These are phyloP conservation scores for Myotis pilosus DNA, from an alignment of 2,797 vertebrate species.

Conservation along the genomic window DNA sequence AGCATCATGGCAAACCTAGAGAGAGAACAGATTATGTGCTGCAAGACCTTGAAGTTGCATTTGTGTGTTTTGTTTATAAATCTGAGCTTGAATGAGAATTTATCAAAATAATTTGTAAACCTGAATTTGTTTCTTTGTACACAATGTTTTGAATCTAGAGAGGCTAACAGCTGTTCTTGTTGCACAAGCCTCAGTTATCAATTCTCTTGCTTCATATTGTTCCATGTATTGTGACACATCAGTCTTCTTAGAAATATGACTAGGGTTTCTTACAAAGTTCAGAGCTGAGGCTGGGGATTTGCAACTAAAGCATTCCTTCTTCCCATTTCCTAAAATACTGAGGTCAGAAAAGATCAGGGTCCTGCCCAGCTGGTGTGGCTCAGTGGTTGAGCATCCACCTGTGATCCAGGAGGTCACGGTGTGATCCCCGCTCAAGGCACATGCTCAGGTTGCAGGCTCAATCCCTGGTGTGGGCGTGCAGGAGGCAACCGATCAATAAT, in stretches of 20 bases:
- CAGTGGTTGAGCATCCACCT: no score
- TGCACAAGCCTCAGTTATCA: background rate
- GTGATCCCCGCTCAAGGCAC: no score
- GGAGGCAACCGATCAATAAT: no score
- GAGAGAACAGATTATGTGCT: background rate
- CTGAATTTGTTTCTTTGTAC: conserved; percentile 5
- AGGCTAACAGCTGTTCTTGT: background rate
- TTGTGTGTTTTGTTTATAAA: background rate
- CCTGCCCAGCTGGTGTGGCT: no score
- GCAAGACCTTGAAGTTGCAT: background rate
- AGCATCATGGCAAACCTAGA: background rate
- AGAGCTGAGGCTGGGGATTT: background rate
- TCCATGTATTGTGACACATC: background rate
- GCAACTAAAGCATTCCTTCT: background rate
- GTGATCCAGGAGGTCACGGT: no score
- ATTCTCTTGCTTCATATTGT: background rate
- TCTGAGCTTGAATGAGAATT: background rate
- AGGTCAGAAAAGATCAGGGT: background rate
- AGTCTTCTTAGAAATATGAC: conserved; percentile 16
- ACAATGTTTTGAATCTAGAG: conserved; percentile 2
- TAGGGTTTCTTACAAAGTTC: background rate
- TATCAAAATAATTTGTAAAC: background rate
- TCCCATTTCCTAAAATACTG: background rate
- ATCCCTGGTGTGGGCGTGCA: no score
- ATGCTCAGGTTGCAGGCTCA: no score